phyloP scores from a whole-genome alignment of 2,888 invertebrate species.

The Chalcis sispes region DNA sequence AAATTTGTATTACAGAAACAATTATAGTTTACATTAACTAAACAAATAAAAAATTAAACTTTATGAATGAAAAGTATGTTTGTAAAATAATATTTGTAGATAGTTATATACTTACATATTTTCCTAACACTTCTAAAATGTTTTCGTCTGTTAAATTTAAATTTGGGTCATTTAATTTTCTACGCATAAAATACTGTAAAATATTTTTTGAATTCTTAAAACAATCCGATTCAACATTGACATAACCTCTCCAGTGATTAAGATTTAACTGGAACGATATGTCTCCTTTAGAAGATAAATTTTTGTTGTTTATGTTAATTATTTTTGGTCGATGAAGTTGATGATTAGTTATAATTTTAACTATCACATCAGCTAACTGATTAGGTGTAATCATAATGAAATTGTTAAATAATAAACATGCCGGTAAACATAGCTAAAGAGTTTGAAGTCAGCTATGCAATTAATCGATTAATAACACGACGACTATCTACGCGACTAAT shows the following conservation, averaged over 20 bases:
- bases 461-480: too few relatives aligned
- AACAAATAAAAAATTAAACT: neutral
- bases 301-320: constrained; percentile 80
- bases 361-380: constrained; percentile 31
- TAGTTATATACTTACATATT: constrained; percentile 31
- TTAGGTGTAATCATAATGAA: constrained; percentile 36
- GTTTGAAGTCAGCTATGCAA: too few relatives aligned
- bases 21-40: too few relatives aligned
- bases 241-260: constrained; percentile 79
- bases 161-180: constrained; percentile 64
- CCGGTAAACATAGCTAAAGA: too few relatives aligned
- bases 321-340: constrained; percentile 62
- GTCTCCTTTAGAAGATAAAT: constrained; percentile 79
- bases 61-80: neutral
- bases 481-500: too few relatives aligned
- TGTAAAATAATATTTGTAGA: too few relatives aligned
- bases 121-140: constrained; percentile 13
- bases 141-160: constrained; percentile 62
- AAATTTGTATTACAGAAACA: too few relatives aligned
- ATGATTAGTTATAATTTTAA: constrained; percentile 26
- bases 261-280: constrained; percentile 80
- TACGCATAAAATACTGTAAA: constrained; percentile 66
- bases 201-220: constrained; percentile 62
- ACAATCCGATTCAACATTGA: constrained; percentile 58
- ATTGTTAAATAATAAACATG: too few relatives aligned